Evolutionary conservation across 2,888 invertebrate species (phyloP), one percentile per base, ranked within the genome.

Genomic region (Tenthredo mesomela): DNA sequence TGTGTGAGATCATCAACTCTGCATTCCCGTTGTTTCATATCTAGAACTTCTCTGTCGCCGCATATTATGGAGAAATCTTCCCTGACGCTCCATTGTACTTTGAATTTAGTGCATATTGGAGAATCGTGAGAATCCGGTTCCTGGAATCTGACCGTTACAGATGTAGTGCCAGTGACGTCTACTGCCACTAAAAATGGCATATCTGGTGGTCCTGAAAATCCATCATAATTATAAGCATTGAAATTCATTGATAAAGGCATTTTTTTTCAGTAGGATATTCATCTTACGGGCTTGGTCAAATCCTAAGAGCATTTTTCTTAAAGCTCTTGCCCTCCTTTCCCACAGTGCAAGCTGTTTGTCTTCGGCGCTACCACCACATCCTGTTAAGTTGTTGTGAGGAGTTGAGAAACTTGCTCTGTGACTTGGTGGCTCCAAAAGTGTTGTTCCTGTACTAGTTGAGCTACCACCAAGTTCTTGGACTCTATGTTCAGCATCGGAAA

Each of bases 81-180:
- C 80, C 96, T 95, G 10, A 96, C 96, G 87, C 98, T 98, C 99
- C 99, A 99, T 95, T 99, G 98, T 92, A 99, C 98, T 96, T 96
- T 98, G 93, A 97, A 98, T 94, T 98, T 98, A 58, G 98, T 98
- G 89, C 97, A 96, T 85, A 98, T 96, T 18, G 97, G 96, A 25
- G 97, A 96, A 90, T 97, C 97, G 87, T 94, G 94, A 86, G 94
- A 94, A 71, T 96, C 95, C 33, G 96, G 96, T 90, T 96, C 96
- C 85, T 96, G 95, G 90, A 97, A 96, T 87, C 95, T 95, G 47
- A 96, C 94, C 85, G 94, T 94, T 15, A 98, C 96, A 0, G 96
- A 95, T 86, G 96, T 96, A 86, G 94, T 96, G 91, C 95, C 96
- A 84, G 95, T 96, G 85, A 93, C 96, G 90, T 97, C 97, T 65